Evolutionary conservation across 2,888 invertebrate species (phyloP).

Genomic region (Ctenicera cuprea): DNA sequence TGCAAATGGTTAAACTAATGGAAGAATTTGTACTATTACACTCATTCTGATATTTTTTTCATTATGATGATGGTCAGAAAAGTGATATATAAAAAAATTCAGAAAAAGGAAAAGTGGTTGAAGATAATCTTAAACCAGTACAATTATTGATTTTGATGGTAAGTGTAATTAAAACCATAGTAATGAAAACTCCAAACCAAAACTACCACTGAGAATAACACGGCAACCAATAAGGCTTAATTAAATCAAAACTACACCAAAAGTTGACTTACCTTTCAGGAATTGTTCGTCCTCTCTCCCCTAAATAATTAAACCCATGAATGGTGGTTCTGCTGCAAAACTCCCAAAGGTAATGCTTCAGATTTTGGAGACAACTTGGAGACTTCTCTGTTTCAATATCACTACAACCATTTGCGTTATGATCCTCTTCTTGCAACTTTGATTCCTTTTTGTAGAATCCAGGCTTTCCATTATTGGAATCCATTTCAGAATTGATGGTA

Average conservation of each 20-base stretch:
- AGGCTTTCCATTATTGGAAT: not conserved
- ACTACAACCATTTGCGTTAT: not conserved
- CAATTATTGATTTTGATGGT: too few relatives aligned
- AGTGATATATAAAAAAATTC: too few relatives aligned
- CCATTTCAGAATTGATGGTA: not conserved
- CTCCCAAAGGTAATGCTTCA: conserved; percentile 53
- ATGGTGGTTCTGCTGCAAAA: conserved; percentile 68
- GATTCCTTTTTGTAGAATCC: not conserved
- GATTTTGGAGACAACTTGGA: conserved; percentile 2
- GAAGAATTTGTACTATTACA: too few relatives aligned
- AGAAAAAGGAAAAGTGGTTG: too few relatives aligned
- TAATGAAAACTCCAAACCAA: too few relatives aligned
- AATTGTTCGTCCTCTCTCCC: conserved; percentile 66
- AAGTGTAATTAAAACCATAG: too few relatives aligned
- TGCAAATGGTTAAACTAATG: not conserved
- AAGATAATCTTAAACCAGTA: too few relatives aligned
- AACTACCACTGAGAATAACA: too few relatives aligned
- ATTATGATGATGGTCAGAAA: too few relatives aligned
- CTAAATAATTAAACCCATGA: conserved; percentile 70
- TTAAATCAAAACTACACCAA: not conserved
- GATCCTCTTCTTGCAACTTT: not conserved
- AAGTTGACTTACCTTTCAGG: conserved; percentile 63
- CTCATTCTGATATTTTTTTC: too few relatives aligned
- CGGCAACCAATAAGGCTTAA: not conserved
- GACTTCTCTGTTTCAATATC: not conserved